These are phyloP conservation scores for Cheiracanthium punctorium DNA, from an alignment of 2,888 invertebrate species.

Conservation along the genomic window DNA sequence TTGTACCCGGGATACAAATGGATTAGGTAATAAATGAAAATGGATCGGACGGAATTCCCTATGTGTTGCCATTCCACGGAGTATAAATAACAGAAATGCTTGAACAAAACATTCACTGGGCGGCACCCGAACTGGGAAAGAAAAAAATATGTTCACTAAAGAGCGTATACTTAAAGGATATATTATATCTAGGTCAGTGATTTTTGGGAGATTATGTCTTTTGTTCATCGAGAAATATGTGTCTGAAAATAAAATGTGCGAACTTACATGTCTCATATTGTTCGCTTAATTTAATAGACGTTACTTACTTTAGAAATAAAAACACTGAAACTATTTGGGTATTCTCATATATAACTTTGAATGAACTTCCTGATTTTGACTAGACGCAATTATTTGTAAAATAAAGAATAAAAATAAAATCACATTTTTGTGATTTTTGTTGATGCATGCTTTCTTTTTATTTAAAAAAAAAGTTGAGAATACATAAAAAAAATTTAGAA, in stretches of 20 bases:
- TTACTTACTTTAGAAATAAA: too few relatives aligned
- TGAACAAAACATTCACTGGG: background rate
- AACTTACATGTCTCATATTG: too few relatives aligned
- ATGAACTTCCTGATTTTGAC: too few relatives aligned
- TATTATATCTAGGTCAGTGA: conserved; percentile 11
- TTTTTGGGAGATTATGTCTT: conserved; percentile 1
- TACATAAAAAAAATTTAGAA: too few relatives aligned
- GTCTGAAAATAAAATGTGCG: background rate
- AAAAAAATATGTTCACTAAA: background rate
- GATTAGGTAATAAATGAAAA: conserved; percentile 40
- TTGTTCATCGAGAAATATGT: background rate
- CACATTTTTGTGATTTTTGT: too few relatives aligned
- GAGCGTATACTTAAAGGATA: background rate
- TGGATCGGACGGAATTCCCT: conserved; percentile 30
- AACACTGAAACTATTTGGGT: too few relatives aligned
- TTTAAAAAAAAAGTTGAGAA: too few relatives aligned
- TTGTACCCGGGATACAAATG: conserved; percentile 40
- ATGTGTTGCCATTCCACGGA: conserved; percentile 37
- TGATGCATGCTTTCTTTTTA: too few relatives aligned
- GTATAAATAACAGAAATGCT: conserved; percentile 5
- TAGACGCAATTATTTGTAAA: too few relatives aligned
- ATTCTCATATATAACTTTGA: too few relatives aligned
- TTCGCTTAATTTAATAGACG: too few relatives aligned
- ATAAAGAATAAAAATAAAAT: too few relatives aligned
- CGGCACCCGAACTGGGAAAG: background rate